These are phyloP conservation scores for Hipparchia semele DNA, from an alignment of 2,888 invertebrate species.

Conservation along the genomic window DNA sequence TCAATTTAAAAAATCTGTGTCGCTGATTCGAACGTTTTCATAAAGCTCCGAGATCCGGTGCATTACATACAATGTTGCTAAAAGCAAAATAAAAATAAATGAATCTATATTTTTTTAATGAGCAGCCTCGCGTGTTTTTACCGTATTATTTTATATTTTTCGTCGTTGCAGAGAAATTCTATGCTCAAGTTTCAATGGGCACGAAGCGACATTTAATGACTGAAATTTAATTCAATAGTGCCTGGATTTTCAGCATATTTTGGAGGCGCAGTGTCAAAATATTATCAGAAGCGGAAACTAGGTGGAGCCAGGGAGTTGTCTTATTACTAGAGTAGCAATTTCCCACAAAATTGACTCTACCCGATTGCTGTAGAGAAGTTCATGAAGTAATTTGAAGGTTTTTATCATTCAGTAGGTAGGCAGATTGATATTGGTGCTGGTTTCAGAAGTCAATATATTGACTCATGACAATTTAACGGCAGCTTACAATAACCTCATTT, in stretches of 20 bases:
- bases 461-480: too few relatives aligned
- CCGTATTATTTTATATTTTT: slow-evolving; percentile 16
- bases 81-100: slow-evolving; percentile 10
- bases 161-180: slow-evolving; percentile 13
- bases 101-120: slow-evolving; percentile 23
- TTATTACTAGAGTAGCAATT: background rate
- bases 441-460: too few relatives aligned
- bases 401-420: too few relatives aligned
- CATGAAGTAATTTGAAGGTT: too few relatives aligned
- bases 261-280: background rate
- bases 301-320: background rate
- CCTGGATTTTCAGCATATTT: background rate
- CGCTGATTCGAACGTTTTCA: slow-evolving; percentile 19
- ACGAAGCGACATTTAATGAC: slow-evolving; percentile 18
- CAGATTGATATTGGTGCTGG: too few relatives aligned
- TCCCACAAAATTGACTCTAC: background rate
- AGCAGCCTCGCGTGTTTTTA: slow-evolving; percentile 19
- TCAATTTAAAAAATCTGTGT: slow-evolving; percentile 26
- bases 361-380: too few relatives aligned
- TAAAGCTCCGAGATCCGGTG: slow-evolving; percentile 3
- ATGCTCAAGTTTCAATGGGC: slow-evolving; percentile 19
- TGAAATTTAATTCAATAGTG: slow-evolving; percentile 7
- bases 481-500: too few relatives aligned
- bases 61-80: slow-evolving; percentile 24
- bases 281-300: background rate